These are phyloP conservation scores for Sipunculus nudus DNA, from an alignment of 2,888 invertebrate species.

Conservation along the genomic window DNA sequence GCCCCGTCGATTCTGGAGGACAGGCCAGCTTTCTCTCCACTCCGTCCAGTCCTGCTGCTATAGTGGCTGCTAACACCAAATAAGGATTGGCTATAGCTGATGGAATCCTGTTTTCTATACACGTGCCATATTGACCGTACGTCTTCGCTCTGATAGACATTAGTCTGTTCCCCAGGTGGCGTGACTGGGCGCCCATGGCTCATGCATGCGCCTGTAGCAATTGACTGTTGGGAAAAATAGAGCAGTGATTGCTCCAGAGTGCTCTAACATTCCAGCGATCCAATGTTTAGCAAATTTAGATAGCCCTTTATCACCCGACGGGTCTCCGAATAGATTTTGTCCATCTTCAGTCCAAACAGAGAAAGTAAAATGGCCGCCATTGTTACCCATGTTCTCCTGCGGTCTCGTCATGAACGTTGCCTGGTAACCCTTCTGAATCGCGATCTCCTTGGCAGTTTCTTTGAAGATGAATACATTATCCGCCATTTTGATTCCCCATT, in stretches of 20 bases:
- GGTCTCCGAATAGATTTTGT: slow-evolving; percentile 26
- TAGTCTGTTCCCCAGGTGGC: slow-evolving; percentile 21
- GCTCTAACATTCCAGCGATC: slow-evolving; percentile 24
- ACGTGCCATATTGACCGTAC: background rate
- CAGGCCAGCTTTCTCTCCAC: slow-evolving; percentile 17
- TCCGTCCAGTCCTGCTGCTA: slow-evolving; percentile 35
- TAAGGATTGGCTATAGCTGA: slow-evolving; percentile 25
- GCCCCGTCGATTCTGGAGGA: background rate
- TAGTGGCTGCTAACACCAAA: slow-evolving; percentile 21
- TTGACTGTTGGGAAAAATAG: slow-evolving; percentile 22
- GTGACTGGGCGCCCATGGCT: slow-evolving; percentile 3
- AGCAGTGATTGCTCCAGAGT: slow-evolving; percentile 23
- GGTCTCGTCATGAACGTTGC: slow-evolving; percentile 30
- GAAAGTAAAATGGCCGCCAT: slow-evolving; percentile 35
- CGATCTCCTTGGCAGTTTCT: slow-evolving; percentile 21
- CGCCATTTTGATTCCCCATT: slow-evolving; percentile 10
- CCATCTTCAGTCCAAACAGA: slow-evolving; percentile 28
- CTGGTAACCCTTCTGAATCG: background rate
- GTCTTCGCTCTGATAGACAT: slow-evolving; percentile 19
- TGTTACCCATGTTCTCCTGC: background rate
- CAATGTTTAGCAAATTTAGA: slow-evolving; percentile 23
- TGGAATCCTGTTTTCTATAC: slow-evolving; percentile 25
- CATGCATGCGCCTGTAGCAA: slow-evolving; percentile 25
- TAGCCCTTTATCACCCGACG: slow-evolving; percentile 13
- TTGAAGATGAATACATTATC: slow-evolving; percentile 20